Conservation (phyloP, 2,888 invertebrate species). For the Drosophila macrothrix region DNA sequence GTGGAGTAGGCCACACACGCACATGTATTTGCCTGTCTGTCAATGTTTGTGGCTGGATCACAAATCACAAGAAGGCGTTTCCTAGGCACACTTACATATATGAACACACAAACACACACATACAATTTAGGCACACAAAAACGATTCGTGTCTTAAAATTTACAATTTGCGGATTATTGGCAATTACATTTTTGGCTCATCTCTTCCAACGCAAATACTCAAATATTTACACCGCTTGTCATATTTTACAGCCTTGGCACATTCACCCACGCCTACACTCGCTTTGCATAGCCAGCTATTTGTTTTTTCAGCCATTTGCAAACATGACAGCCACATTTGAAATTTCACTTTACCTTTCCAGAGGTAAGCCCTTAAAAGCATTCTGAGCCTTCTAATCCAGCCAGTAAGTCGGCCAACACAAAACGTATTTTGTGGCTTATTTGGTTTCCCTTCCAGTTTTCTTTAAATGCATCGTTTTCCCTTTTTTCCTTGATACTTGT, state of each 20-base stretch:
- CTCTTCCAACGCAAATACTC: constrained; percentile 25
- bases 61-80: constrained; percentile 54
- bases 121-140: constrained; percentile 39
- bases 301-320: constrained; percentile 30
- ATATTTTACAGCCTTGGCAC: constrained; percentile 16
- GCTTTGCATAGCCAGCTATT: constrained; percentile 8
- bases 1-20: constrained; percentile 47
- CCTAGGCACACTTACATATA: constrained; percentile 3
- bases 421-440: constrained; percentile 70
- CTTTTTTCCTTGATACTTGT: constrained; percentile 10
- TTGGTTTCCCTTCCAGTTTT: constrained; percentile 48
- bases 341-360: constrained; percentile 41
- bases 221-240: constrained; percentile 55
- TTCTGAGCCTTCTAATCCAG: constrained; percentile 60
- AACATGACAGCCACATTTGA: constrained; percentile 35
- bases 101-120: constrained; percentile 8
- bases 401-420: constrained; percentile 66
- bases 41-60: constrained; percentile 62
- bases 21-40: constrained; percentile 44
- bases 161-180: constrained; percentile 72
- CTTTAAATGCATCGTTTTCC: constrained; percentile 7
- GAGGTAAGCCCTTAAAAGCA: constrained; percentile 62
- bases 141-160: constrained; percentile 64
- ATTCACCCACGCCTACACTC: background rate
- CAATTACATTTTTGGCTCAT: constrained; percentile 60